phyloP scores from a whole-genome alignment of 2,797 vertebrate species.

The Microctenopoma stevenorrisi region DNA sequence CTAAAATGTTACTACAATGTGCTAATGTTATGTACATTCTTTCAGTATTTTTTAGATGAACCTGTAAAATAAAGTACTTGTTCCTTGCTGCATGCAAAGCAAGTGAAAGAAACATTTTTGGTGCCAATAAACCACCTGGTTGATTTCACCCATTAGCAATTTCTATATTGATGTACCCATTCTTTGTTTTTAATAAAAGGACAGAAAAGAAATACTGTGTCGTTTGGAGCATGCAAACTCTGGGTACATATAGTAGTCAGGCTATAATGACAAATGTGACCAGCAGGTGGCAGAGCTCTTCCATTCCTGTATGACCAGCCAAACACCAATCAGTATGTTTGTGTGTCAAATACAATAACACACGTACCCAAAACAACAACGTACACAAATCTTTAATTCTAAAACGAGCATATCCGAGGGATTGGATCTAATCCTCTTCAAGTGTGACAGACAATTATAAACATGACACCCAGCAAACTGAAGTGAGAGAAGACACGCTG shows the following conservation, averaged over 20 bases:
- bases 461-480: constrained; percentile 46
- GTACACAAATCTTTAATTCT: constrained; percentile 37
- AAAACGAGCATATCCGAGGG: constrained; percentile 37
- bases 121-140: constrained; percentile 20
- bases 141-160: constrained; percentile 12
- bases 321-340: constrained; percentile 2
- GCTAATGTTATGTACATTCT: constrained; percentile 6
- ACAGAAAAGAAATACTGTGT: constrained; percentile 4
- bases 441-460: constrained; percentile 65
- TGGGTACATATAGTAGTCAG: neutral
- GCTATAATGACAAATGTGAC: neutral
- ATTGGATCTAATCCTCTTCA: constrained; percentile 64
- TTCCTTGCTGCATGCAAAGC: constrained; percentile 33
- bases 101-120: constrained; percentile 2
- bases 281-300: constrained; percentile 59
- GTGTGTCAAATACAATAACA: neutral
- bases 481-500: constrained; percentile 24
- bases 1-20: constrained; percentile 3
- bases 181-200: constrained; percentile 53
- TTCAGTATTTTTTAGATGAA: constrained; percentile 14
- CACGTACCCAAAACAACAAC: constrained; percentile 26
- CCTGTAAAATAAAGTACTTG: constrained; percentile 29
- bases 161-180: constrained; percentile 18
- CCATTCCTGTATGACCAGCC: constrained; percentile 7
- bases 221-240: neutral